Percentiles rank a stretch among this genome's conserved stretches.
Evolutionary conservation across 2,113 vertebrate genomes (phyloP).

Genomic region (Nothobranchius kuhntae): DNA sequence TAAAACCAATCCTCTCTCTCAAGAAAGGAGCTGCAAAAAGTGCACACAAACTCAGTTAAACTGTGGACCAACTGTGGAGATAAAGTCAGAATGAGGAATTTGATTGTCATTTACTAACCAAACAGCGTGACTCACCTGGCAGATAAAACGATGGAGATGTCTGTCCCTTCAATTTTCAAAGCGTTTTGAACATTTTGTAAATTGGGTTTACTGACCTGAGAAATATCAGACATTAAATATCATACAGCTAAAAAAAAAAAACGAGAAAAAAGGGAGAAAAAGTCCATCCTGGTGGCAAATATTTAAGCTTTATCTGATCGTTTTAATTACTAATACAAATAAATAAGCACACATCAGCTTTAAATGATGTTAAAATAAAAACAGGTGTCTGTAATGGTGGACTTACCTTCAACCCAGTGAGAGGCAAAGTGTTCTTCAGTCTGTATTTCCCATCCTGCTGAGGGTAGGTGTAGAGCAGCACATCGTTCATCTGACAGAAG

Average conservation of each 20-base stretch:
- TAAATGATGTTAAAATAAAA: not conserved
- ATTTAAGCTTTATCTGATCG: too few relatives aligned
- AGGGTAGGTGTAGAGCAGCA: conserved; percentile 94
- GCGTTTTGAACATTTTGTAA: conserved; percentile 86
- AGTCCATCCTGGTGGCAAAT: too few relatives aligned
- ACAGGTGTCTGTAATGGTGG: not conserved
- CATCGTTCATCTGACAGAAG: conserved; percentile 89
- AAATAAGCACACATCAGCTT: not conserved
- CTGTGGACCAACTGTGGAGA: not conserved
- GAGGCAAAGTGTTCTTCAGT: conserved; percentile 87
- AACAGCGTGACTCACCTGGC: conserved; percentile 82
- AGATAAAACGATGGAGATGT: conserved; percentile 87
- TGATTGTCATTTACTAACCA: not conserved
- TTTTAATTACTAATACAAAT: too few relatives aligned
- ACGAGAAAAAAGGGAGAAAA: not conserved
- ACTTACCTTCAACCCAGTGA: conserved; percentile 89
- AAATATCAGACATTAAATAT: not conserved
- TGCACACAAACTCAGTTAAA: conserved; percentile 2
- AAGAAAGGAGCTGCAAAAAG: conserved; percentile 83
- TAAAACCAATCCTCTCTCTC: conserved; percentile 96
- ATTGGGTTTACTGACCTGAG: conserved; percentile 88
- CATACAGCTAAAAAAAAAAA: not conserved
- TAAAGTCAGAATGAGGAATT: not conserved
- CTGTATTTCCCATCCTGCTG: conserved; percentile 96
- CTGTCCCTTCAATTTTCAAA: conserved; percentile 87